These are phyloP conservation scores for Chelon labrosus DNA, from an alignment of 2,797 vertebrate genomes.

Conservation along the genomic window DNA sequence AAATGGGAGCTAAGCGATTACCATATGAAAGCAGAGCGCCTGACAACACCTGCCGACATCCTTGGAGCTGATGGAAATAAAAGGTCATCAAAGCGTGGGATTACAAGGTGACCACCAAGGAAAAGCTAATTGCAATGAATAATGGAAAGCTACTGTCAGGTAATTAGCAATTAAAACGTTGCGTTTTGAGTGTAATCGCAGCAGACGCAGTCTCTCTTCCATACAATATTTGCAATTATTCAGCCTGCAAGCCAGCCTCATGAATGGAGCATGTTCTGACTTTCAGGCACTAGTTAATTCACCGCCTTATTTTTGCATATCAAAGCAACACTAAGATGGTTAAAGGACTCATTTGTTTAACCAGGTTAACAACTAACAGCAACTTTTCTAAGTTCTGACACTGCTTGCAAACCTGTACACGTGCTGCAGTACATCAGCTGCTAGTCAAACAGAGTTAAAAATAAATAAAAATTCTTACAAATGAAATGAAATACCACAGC, in stretches of 20 bases:
- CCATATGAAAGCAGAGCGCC: constrained; percentile 83
- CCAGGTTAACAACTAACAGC: constrained; percentile 36
- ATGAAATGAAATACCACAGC: background rate
- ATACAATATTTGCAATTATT: constrained; percentile 60
- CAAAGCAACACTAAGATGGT: constrained; percentile 52
- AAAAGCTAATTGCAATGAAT: constrained; percentile 83
- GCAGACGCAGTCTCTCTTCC: constrained; percentile 57
- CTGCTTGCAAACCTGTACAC: background rate
- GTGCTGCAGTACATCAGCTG: background rate
- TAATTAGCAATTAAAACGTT: constrained; percentile 81
- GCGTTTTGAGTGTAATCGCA: constrained; percentile 74
- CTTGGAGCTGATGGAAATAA: constrained; percentile 83
- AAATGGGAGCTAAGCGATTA: constrained; percentile 80
- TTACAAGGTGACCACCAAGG: constrained; percentile 84
- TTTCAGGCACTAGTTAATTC: constrained; percentile 60
- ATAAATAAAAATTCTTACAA: no score
- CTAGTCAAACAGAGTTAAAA: background rate
- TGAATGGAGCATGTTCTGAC: constrained; percentile 56
- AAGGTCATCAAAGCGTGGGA: constrained; percentile 83
- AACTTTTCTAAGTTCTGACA: constrained; percentile 52
- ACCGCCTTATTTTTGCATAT: constrained; percentile 65
- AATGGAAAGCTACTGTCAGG: constrained; percentile 77
- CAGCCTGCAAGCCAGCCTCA: constrained; percentile 53
- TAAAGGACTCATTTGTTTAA: constrained; percentile 40
- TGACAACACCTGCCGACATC: constrained; percentile 83